Base-by-base conservation (phyloP, 2,797 vertebrate genomes). In the Ara ararauna region DNA sequence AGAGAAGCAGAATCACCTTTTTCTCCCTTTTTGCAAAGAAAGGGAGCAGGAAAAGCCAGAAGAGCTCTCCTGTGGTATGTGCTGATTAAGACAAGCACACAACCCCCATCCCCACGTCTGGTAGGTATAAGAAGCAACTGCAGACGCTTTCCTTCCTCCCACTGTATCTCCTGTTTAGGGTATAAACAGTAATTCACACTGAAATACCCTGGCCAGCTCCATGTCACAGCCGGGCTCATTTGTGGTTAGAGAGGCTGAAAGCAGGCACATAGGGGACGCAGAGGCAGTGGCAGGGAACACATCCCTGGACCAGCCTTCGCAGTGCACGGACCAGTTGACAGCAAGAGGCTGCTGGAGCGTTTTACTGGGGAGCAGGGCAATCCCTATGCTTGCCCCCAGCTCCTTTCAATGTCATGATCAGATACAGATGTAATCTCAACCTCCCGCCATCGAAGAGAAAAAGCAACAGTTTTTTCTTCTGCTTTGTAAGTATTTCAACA, bases 121-220 rank as follows among this genome's bases (percentile, higher is more conserved):
- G n/a, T 4, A 87, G 40, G 58, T 19, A 22, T 67, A 30, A 90
- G 71, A 42, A 82, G 67, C 26, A 72, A 11, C 40, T 3, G 0
- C 29, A 17, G 20, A 60, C 70, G 7, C 32, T 56, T 19, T 61
- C 40, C 70, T 48, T 72, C 62, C 15, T 87, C 61, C n/a, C 22
- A 4, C 36, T 12, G 5, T 18, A 24, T 19, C 67, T 75, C 58
- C 20, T 16, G 14, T 18, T 9, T 30, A 21, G 70, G 45, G 48
- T 44, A 17, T 1, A 26, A 34, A 32, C 29, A 36, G 34, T 9
- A 40, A 64, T 6, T 72, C 70, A 51, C 53, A 68, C 5, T 1
- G 10, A 29, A 58, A 34, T 2, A 2, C 5, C 42, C 58, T 67
- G 0, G 1, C 23, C n/a, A 21, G 64, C 36, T 29, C 64, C 0